Percentiles rank a stretch among this genome's conserved stretches.
phyloP scores from a whole-genome alignment of 2,888 invertebrate genomes.

The Muschampia plurimacula region DNA sequence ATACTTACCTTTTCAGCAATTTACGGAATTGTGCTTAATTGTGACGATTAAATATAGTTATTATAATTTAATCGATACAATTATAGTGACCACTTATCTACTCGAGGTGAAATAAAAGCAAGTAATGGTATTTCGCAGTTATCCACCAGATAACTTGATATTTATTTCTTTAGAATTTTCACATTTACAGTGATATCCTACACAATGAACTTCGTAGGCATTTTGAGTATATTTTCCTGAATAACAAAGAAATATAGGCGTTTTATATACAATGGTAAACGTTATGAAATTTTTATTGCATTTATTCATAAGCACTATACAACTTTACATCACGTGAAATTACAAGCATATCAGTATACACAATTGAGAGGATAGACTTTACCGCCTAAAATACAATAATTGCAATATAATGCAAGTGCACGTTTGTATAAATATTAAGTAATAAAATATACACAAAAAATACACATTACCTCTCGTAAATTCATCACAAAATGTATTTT shows the following conservation, averaged over 20 bases:
- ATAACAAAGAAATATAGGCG: conserved; percentile 73
- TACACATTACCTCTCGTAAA: conserved; percentile 47
- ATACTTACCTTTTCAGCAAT: background rate
- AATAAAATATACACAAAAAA: conserved; percentile 59
- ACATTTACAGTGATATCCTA: conserved; percentile 79
- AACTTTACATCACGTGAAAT: conserved; percentile 73
- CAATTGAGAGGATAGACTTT: conserved; percentile 50
- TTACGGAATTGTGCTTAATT: background rate
- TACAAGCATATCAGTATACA: conserved; percentile 60
- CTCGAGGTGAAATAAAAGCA: conserved; percentile 67
- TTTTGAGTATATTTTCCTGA: conserved; percentile 71
- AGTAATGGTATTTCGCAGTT: conserved; percentile 74
- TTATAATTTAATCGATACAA: background rate
- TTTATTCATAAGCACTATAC: conserved; percentile 81
- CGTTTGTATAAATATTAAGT: conserved; percentile 50
- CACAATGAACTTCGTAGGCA: conserved; percentile 81
- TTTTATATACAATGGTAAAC: conserved; percentile 75
- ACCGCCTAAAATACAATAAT: conserved; percentile 51
- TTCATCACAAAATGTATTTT: conserved; percentile 30
- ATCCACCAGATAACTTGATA: conserved; percentile 78
- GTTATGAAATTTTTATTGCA: conserved; percentile 59
- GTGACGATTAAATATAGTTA: background rate
- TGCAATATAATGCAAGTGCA: conserved; percentile 49
- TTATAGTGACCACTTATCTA: background rate
- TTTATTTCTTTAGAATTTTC: conserved; percentile 76